Percentiles rank a stretch among this genome's conserved stretches.
Evolutionary conservation across 2,113 vertebrate genomes (phyloP).

Genomic region (Crotalus helleri): DNA sequence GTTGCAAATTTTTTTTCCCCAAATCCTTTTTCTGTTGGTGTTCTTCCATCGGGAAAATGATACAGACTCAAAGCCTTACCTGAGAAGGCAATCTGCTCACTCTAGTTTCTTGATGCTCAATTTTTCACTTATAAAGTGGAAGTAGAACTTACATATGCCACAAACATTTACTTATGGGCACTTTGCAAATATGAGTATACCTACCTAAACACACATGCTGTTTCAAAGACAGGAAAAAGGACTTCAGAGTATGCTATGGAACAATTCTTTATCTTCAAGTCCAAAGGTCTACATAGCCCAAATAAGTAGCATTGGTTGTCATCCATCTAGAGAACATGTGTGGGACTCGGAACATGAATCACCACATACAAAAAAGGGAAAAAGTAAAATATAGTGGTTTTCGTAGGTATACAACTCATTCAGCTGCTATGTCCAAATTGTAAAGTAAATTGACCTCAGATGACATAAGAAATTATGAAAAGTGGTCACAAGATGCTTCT

Average conservation of each 20-base stretch:
- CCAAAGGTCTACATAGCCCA: not conserved
- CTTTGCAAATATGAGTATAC: not conserved
- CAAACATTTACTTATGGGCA: not conserved
- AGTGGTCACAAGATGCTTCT: conserved; percentile 1
- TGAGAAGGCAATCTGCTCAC: not conserved
- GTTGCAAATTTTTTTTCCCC: not conserved
- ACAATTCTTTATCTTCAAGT: not conserved
- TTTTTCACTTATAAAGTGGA: not conserved
- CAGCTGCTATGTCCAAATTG: not conserved
- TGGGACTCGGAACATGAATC: not conserved
- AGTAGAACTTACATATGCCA: not conserved
- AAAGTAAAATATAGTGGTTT: not conserved
- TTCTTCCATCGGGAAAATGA: not conserved
- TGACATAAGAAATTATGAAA: not conserved
- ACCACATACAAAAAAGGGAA: not conserved
- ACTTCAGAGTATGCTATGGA: not conserved
- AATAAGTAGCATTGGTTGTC: not conserved
- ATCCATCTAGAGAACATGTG: not conserved
- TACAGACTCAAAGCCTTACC: not conserved
- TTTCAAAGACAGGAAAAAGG: not conserved
- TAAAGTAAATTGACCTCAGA: not conserved
- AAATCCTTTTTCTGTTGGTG: not conserved
- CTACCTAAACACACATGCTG: not conserved
- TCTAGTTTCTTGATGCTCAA: not conserved
- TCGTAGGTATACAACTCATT: not conserved